Base-by-base conservation (phyloP, 92 coral and sea anemone species). In the Actinostola sp. region DNA sequence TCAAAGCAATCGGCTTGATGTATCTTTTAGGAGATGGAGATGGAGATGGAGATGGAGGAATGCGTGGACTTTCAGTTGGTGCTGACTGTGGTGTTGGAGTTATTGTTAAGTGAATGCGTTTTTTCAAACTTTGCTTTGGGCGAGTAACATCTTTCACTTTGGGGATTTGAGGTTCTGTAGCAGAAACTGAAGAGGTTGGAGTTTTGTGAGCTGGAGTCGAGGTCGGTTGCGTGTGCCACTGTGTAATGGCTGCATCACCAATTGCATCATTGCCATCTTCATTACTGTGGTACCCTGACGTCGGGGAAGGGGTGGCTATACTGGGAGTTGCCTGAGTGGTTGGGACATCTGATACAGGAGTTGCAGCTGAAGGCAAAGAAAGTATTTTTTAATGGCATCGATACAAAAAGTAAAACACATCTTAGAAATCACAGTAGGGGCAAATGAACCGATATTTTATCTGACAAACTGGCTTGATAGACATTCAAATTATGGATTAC, bases 241-340 rank as follows among this genome's bases (percentile, higher is more conserved):
- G 10, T 8, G 74, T 68, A 34, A 49, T 61, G 6, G 56, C 45
- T 16, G 29, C 74, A 38, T 27, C 62, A 26, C 61, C 74, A 34
- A 51, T 68, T 34, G 43, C 46, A 68, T 68, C 61, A 2, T 21
- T 30, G 19, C 32, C 50, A 68, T 68, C 60, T 7, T 66, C 28
- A 21, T 68, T 32, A 34, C 31, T 21, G 31, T 50, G 44, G 13
- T 50, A 19, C 19, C 26, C 59, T 12, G 72, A 50, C 19, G 74
- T 68, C 5, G 74, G 74, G 16, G 74, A 46, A 10, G 74, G 74
- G 15, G 74, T 68, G 27, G 49, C 61, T 11, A 51, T 33, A 33
- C 45, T 25, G 25, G 46, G 57, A 20, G 63, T 27, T 28, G 46
- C 63, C 24, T 31, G 66, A 34, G 66, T 61, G 16, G 63, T 48